Conservation (phyloP, 2,113 vertebrate species). For the Microtus oregoni region DNA sequence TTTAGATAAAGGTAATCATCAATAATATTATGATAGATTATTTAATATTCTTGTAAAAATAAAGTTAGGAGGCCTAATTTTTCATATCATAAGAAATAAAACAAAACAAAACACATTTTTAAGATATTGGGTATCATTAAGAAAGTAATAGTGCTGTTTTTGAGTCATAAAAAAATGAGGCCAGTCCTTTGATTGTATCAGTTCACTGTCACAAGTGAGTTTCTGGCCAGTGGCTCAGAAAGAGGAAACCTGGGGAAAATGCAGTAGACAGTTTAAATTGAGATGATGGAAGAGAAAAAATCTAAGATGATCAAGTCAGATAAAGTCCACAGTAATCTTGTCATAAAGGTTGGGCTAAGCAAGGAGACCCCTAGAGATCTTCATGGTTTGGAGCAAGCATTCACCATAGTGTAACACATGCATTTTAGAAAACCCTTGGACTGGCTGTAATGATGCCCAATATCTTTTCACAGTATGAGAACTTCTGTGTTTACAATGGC, state of each 20-base stretch:
- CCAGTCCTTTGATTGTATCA: neutral
- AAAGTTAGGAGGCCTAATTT: neutral
- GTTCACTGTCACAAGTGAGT: neutral
- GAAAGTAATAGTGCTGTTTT: neutral
- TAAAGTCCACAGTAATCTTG: neutral
- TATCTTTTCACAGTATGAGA: neutral
- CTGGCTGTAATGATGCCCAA: no score
- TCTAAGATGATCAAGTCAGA: neutral
- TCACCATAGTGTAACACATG: neutral
- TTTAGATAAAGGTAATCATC: neutral
- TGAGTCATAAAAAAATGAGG: neutral
- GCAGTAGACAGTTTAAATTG: neutral
- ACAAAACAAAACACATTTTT: neutral
- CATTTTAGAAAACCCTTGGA: neutral
- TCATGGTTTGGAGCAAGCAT: neutral
- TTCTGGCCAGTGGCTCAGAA: neutral
- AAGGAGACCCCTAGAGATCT: neutral
- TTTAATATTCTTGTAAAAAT: neutral
- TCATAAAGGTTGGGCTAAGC: neutral
- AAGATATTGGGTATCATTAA: neutral
- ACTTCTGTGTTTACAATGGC: neutral
- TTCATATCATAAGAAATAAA: neutral
- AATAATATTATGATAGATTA: neutral
- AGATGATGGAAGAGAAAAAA: neutral
- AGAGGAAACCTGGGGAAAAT: neutral